Conservation (phyloP, 2,113 vertebrate genomes). For the Gadus chalcogrammus region DNA sequence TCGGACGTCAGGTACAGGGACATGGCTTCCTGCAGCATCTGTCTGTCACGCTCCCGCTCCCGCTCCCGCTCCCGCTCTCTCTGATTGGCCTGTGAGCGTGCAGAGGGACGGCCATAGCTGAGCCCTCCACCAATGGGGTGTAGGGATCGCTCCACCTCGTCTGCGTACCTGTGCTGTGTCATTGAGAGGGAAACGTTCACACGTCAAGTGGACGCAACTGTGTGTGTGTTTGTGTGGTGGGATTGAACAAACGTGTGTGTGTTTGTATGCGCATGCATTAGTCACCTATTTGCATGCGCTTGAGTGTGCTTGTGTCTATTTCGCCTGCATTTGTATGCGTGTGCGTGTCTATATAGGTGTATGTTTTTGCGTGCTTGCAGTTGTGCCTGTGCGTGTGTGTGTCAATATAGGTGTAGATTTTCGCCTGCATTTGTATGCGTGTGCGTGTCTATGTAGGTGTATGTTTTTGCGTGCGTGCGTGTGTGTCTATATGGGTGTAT, state of each 20-base stretch:
- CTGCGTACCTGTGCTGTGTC: slow-evolving; percentile 81
- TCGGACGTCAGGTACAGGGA: slow-evolving; percentile 80
- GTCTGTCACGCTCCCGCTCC: no score
- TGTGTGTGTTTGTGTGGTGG: slow-evolving; percentile 36
- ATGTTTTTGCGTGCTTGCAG: no score
- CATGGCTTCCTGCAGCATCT: slow-evolving; percentile 82
- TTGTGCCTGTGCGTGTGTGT: background rate
- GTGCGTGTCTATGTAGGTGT: slow-evolving; percentile 35
- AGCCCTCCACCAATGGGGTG: slow-evolving; percentile 47
- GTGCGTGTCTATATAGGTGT: slow-evolving; percentile 7
- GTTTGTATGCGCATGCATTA: no score
- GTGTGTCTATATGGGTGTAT: background rate
- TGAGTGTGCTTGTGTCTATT: no score
- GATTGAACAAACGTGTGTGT: no score
- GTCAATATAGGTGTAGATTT: background rate
- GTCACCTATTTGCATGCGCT: no score
- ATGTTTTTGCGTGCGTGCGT: slow-evolving; percentile 38
- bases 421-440: background rate
- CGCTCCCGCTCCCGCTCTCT: slow-evolving; percentile 67
- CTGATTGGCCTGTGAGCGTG: slow-evolving; percentile 70
- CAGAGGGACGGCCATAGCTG: slow-evolving; percentile 64
- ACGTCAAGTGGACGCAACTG: background rate
- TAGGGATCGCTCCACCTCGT: slow-evolving; percentile 69
- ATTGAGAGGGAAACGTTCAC: slow-evolving; percentile 1
- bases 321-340: background rate